A percentile compares a stretch with the other conserved stretches of the same genome.
Conservation (phyloP, 1,140 invertebrate genomes). For the Antheraea pernyi region DNA sequence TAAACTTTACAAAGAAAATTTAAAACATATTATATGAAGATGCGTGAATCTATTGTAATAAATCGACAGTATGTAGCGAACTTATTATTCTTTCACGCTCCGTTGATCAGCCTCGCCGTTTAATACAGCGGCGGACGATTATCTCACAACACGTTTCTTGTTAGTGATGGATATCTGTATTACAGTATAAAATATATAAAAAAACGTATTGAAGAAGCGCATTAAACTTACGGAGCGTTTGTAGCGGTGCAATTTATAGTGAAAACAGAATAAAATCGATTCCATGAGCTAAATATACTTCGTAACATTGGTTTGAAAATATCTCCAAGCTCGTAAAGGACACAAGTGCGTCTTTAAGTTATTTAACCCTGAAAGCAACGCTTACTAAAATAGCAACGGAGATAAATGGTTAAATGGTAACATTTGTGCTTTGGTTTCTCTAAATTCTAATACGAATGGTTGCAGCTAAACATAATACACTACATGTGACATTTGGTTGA, state of each 20-base stretch:
- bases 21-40: not conserved
- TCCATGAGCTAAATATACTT: slow-evolving; percentile 47
- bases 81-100: slow-evolving; percentile 22
- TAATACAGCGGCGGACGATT: not conserved
- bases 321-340: slow-evolving; percentile 37
- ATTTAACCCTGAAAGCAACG: slow-evolving; percentile 61
- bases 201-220: not conserved
- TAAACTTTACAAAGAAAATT: not conserved
- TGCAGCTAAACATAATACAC: slow-evolving; percentile 13
- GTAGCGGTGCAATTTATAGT: not conserved
- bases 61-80: slow-evolving; percentile 9
- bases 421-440: slow-evolving; percentile 31
- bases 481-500: slow-evolving; percentile 10
- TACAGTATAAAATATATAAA: not conserved
- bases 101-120: slow-evolving; percentile 9
- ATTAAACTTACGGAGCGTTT: not conserved
- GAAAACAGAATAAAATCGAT: slow-evolving; percentile 27
- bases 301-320: slow-evolving; percentile 48
- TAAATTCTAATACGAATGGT: slow-evolving; percentile 37
- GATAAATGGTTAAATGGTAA: slow-evolving; percentile 40
- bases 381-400: slow-evolving; percentile 44
- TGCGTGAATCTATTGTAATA: slow-evolving; percentile 9
- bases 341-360: slow-evolving; percentile 49
- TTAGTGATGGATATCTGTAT: not conserved
- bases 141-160: not conserved